A percentile compares a stretch with the other conserved stretches of the same genome.
Conservation (phyloP, 2,888 invertebrate species). For the Eilema sororculum region DNA sequence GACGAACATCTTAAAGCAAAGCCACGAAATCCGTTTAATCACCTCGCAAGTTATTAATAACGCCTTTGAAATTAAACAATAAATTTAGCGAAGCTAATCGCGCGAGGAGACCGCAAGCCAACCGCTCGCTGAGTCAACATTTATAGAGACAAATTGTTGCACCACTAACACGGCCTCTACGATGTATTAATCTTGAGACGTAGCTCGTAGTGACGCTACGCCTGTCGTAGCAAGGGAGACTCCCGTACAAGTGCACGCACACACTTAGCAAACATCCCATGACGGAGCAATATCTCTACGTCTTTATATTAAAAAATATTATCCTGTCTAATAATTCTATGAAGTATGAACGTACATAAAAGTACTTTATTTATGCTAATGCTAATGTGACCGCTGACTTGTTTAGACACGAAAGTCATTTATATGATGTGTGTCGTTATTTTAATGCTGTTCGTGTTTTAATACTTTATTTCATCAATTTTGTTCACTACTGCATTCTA, state of each 20-base stretch:
- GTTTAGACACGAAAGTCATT: conserved; percentile 67
- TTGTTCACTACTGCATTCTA: conserved; percentile 40
- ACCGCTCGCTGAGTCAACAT: conserved; percentile 84
- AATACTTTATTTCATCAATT: conserved; percentile 53
- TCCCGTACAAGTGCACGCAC: conserved; percentile 47
- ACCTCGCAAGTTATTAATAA: conserved; percentile 85
- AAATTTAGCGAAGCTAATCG: conserved; percentile 85
- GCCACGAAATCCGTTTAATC: conserved; percentile 84
- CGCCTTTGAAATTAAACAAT: conserved; percentile 86
- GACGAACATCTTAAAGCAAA: conserved; percentile 74
- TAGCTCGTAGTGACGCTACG: conserved; percentile 65
- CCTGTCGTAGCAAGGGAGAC: conserved; percentile 60
- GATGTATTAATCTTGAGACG: conserved; percentile 84
- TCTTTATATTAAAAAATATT: conserved; percentile 33
- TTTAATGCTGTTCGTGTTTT: conserved; percentile 60
- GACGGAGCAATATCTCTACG: conserved; percentile 31
- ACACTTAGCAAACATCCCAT: conserved; percentile 38
- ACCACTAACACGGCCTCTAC: conserved; percentile 80
- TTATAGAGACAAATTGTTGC: conserved; percentile 87
- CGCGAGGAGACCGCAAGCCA: conserved; percentile 78
- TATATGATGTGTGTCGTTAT: conserved; percentile 67
- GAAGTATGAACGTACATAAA: conserved; percentile 51
- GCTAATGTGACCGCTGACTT: conserved; percentile 63
- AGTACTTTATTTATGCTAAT: conserved; percentile 65
- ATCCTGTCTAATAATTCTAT: conserved; percentile 32